Evolutionary conservation across 2,888 invertebrate genomes (phyloP).

Genomic region (Sphaeridia pumilis): DNA sequence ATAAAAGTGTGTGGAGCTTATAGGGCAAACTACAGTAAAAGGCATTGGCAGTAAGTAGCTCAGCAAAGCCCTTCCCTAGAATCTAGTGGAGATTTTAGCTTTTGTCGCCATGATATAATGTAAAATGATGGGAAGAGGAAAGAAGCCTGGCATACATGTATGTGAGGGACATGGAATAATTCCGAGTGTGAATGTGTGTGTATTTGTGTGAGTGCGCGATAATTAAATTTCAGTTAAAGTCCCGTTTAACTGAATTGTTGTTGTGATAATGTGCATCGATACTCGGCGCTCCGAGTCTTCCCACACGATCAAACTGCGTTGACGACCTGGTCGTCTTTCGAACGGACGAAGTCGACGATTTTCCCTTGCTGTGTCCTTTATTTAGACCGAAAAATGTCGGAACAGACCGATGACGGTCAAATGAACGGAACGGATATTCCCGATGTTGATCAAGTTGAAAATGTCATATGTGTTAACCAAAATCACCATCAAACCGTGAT

Average conservation of each 20-base stretch:
- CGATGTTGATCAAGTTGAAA: constrained; percentile 21
- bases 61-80: too few relatives aligned
- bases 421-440: constrained; percentile 28
- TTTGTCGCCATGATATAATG: too few relatives aligned
- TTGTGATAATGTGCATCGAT: neutral
- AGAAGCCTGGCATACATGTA: neutral
- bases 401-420: constrained; percentile 27
- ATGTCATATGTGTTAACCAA: constrained; percentile 17
- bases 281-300: neutral
- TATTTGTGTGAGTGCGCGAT: neutral
- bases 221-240: neutral
- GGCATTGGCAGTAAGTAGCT: too few relatives aligned
- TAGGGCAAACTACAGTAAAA: too few relatives aligned
- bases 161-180: neutral
- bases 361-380: neutral
- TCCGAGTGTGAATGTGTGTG: neutral
- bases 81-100: too few relatives aligned
- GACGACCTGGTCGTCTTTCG: neutral
- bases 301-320: neutral
- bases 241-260: neutral
- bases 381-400: constrained; percentile 20
- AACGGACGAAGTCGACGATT: neutral
- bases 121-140: neutral
- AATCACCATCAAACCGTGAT: constrained; percentile 8
- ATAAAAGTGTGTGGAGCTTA: too few relatives aligned